phyloP scores from a whole-genome alignment of 2,888 invertebrate species.

The Arctia plantaginis region DNA sequence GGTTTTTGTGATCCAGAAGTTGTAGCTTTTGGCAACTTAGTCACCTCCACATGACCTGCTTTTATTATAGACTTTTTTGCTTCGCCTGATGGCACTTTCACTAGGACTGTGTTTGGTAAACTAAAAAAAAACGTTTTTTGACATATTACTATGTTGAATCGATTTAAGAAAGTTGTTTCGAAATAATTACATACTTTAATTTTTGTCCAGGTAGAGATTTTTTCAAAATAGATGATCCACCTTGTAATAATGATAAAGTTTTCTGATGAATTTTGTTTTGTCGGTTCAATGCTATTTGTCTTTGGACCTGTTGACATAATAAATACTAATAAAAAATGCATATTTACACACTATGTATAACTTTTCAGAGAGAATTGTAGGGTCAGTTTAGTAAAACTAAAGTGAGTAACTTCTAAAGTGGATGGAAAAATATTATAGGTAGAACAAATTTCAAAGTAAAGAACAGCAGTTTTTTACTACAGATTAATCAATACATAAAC shows the following conservation, averaged over 20 bases:
- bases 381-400: neutral
- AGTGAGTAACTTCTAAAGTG: neutral
- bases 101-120: constrained; percentile 81
- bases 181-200: constrained; percentile 71
- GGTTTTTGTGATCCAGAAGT: constrained; percentile 68
- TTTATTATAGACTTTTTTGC: constrained; percentile 74
- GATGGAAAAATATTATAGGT: neutral
- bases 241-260: constrained; percentile 90
- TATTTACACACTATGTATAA: neutral
- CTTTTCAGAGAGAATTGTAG: neutral
- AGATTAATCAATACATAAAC: neutral
- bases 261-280: constrained; percentile 90
- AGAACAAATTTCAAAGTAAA: too few species aligned
- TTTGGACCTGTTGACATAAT: constrained; percentile 86
- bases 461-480: neutral
- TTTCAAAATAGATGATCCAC: constrained; percentile 87
- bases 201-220: constrained; percentile 77
- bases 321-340: constrained; percentile 1
- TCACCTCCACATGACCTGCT: constrained; percentile 78
- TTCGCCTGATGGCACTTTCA: constrained; percentile 82
- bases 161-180: neutral
- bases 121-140: constrained; percentile 57
- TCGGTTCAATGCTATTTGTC: constrained; percentile 91
- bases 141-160: neutral
- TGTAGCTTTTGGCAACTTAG: constrained; percentile 74